Conservation (phyloP, 2,797 vertebrate genomes). For the Melanotaenia pygmaea region DNA sequence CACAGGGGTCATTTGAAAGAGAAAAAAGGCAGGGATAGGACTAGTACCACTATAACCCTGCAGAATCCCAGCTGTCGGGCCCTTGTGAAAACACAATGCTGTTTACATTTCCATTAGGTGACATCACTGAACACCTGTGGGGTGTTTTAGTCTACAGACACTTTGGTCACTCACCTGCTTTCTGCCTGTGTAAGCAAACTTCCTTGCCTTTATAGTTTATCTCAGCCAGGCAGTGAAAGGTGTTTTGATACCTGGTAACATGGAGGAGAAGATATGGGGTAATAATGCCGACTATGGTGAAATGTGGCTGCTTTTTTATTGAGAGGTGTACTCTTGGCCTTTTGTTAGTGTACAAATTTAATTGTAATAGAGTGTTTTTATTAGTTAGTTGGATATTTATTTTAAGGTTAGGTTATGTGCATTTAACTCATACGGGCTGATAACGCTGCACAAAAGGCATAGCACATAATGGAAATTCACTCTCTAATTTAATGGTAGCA, state of each 20-base stretch:
- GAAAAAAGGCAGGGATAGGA: conserved; percentile 30
- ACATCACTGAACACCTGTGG: conserved; percentile 78
- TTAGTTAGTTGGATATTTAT: conserved; percentile 12
- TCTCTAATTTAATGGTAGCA: conserved; percentile 36
- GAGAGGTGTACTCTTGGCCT: conserved; percentile 29
- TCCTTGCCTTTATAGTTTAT: conserved; percentile 54
- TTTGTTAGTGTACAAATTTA: conserved; percentile 13
- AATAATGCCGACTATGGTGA: conserved; percentile 26
- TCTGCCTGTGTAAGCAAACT: conserved; percentile 63
- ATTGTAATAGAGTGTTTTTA: conserved; percentile 1
- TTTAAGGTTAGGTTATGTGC: conserved; percentile 16
- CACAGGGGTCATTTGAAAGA: conserved; percentile 47
- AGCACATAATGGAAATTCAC: conserved; percentile 37
- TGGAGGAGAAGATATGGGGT: conserved; percentile 31
- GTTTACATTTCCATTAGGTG: conserved; percentile 77
- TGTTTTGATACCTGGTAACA: conserved; percentile 49
- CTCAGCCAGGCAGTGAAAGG: conserved; percentile 17
- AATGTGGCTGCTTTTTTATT: conserved; percentile 24
- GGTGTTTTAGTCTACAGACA: conserved; percentile 57
- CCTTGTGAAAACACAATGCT: conserved; percentile 65
- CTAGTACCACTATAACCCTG: conserved; percentile 56
- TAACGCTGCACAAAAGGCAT: neutral
- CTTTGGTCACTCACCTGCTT: conserved; percentile 72
- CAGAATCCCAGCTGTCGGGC: conserved; percentile 67
- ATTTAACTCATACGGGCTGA: conserved; percentile 4